A percentile compares a stretch with the other conserved stretches of the same genome.
These are phyloP conservation scores for Gila orcuttii DNA, from an alignment of 2,113 vertebrate species.

Conservation along the genomic window DNA sequence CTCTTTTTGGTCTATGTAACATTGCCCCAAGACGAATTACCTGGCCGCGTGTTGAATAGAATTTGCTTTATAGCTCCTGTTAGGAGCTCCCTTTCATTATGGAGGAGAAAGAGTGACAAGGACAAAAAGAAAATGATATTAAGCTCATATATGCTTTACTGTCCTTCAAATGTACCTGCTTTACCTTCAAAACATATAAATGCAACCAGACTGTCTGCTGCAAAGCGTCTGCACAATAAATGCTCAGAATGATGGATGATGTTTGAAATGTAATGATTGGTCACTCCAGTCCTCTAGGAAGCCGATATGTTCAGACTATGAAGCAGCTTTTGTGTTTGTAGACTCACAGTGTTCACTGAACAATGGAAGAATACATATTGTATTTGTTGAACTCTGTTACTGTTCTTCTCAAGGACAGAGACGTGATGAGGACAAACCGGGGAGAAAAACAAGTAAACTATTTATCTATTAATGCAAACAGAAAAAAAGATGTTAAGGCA, in stretches of 20 bases:
- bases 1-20: slow-evolving; percentile 27
- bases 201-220: neutral
- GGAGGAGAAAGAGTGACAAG: slow-evolving; percentile 20
- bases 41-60: slow-evolving; percentile 46
- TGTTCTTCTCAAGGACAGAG: slow-evolving; percentile 21
- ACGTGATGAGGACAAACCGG: neutral
- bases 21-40: slow-evolving; percentile 50
- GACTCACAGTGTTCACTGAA: neutral
- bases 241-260: slow-evolving; percentile 6
- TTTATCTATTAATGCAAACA: slow-evolving; percentile 39
- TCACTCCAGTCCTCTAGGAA: neutral
- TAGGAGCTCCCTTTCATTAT: slow-evolving; percentile 31
- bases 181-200: neutral
- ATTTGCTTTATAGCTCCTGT: slow-evolving; percentile 51
- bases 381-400: neutral
- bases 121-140: slow-evolving; percentile 13
- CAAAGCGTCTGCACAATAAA: neutral
- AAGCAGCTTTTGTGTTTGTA: neutral
- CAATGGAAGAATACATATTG: slow-evolving; percentile 12
- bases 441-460: slow-evolving; percentile 13
- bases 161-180: slow-evolving; percentile 16
- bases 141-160: slow-evolving; percentile 24
- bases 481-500: slow-evolving; percentile 19
- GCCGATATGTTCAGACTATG: neutral
- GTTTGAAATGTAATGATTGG: slow-evolving; percentile 5